phyloP scores from a whole-genome alignment of 2,888 invertebrate species.

The Dolichopus griseipennis region DNA sequence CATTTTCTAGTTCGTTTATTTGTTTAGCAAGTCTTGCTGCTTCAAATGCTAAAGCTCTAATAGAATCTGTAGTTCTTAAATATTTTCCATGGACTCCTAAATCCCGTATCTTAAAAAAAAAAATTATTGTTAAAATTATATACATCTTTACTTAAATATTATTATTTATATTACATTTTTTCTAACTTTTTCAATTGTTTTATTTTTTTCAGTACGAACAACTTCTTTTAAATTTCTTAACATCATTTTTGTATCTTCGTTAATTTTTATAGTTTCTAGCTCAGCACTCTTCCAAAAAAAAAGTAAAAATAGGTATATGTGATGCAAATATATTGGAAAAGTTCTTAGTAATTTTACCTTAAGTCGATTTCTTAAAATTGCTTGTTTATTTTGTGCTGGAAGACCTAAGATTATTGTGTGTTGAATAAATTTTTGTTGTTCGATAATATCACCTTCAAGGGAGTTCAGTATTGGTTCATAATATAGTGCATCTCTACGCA shows the following conservation, averaged over 20 bases:
- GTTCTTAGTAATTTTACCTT: too few relatives aligned
- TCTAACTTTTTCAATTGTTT: background rate
- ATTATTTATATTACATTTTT: background rate
- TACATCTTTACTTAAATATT: too few relatives aligned
- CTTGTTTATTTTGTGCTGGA: conserved; percentile 31
- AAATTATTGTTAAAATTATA: too few relatives aligned
- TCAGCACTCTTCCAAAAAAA: too few relatives aligned
- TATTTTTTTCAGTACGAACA: background rate
- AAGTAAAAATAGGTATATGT: too few relatives aligned
- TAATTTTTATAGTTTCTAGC: too few relatives aligned
- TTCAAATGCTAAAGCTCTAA: conserved; percentile 33
- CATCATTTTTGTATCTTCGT: too few relatives aligned
- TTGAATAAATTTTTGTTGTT: conserved; percentile 37
- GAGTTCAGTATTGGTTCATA: conserved; percentile 40
- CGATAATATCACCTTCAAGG: conserved; percentile 36
- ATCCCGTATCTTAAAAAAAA: background rate
- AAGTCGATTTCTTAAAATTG: background rate
- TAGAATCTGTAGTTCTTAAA: conserved; percentile 38
- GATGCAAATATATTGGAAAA: too few relatives aligned
- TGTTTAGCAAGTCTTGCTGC: conserved; percentile 34
- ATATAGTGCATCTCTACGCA: conserved; percentile 37
- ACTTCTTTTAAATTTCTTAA: too few relatives aligned
- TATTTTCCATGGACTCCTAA: conserved; percentile 24
- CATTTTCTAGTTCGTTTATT: conserved; percentile 38
- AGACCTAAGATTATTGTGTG: conserved; percentile 37